Conservation (phyloP, 2,113 vertebrate species). For the Bungarus multicinctus region DNA sequence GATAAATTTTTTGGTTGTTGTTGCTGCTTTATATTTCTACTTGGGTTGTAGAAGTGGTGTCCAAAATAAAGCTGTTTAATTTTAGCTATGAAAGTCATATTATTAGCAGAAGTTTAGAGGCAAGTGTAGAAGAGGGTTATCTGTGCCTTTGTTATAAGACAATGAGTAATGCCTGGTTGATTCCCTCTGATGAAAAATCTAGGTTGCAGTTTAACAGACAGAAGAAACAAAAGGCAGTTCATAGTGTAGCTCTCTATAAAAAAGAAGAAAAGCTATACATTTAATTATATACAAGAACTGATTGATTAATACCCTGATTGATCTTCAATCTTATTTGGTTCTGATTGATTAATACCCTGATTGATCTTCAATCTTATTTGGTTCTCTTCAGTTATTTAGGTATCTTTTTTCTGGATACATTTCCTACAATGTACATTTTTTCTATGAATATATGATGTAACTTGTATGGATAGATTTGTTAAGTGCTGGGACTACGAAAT, state of each 20-base stretch:
- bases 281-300: not conserved
- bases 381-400: not conserved
- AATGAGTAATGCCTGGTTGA: not conserved
- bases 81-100: conserved; percentile 7
- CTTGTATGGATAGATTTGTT: not conserved
- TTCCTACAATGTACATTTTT: not conserved
- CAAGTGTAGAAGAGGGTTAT: not conserved
- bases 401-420: not conserved
- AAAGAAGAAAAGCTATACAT: not conserved
- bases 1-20: not conserved
- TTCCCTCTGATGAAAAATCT: not conserved
- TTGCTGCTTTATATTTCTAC: not conserved
- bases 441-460: not conserved
- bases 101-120: not conserved
- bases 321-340: not conserved
- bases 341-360: not conserved
- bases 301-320: not conserved
- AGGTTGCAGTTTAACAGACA: not conserved
- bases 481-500: not conserved
- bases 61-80: conserved; percentile 24
- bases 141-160: not conserved
- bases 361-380: not conserved
- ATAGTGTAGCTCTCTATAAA: not conserved
- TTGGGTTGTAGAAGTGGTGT: not conserved
- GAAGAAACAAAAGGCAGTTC: not conserved